Evolutionary conservation across 2,888 invertebrate genomes (phyloP).

Genomic region (Drosophila affinis): DNA sequence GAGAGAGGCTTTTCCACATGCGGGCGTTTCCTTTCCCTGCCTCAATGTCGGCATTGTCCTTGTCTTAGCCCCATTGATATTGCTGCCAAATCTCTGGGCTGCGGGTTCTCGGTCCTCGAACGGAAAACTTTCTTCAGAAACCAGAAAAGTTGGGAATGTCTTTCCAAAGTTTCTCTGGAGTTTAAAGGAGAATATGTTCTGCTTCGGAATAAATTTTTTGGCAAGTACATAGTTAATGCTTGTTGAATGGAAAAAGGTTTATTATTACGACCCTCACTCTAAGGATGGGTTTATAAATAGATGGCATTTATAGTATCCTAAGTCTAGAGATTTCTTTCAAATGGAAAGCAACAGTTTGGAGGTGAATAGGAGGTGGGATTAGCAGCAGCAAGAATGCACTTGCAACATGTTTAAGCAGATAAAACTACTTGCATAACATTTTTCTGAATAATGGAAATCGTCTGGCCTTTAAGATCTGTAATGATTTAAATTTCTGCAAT

Average conservation of each 20-base stretch:
- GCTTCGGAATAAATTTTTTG: background rate
- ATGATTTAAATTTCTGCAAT: background rate
- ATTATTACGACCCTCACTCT: background rate
- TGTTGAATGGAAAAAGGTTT: background rate
- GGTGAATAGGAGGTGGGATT: too few relatives aligned
- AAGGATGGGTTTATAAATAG: background rate
- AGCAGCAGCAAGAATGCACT: too few relatives aligned
- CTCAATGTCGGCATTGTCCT: conserved; percentile 38
- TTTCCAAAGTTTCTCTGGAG: background rate
- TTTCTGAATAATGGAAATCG: too few relatives aligned
- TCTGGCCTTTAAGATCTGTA: too few relatives aligned
- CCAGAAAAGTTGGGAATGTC: conserved; percentile 11
- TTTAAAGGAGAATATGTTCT: conserved; percentile 21
- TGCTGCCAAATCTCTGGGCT: conserved; percentile 13
- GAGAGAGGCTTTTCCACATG: conserved; percentile 7
- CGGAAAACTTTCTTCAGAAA: background rate
- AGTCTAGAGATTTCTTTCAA: too few relatives aligned
- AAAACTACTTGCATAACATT: too few relatives aligned
- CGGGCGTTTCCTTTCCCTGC: conserved; percentile 16
- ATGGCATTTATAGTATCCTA: too few relatives aligned
- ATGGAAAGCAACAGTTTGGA: too few relatives aligned
- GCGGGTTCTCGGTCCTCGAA: conserved; percentile 9
- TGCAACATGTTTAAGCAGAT: too few relatives aligned
- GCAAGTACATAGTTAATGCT: background rate
- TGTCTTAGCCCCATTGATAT: conserved; percentile 29